These are phyloP conservation scores for Sander vitreus DNA, from an alignment of 2,113 vertebrate genomes.

Conservation along the genomic window DNA sequence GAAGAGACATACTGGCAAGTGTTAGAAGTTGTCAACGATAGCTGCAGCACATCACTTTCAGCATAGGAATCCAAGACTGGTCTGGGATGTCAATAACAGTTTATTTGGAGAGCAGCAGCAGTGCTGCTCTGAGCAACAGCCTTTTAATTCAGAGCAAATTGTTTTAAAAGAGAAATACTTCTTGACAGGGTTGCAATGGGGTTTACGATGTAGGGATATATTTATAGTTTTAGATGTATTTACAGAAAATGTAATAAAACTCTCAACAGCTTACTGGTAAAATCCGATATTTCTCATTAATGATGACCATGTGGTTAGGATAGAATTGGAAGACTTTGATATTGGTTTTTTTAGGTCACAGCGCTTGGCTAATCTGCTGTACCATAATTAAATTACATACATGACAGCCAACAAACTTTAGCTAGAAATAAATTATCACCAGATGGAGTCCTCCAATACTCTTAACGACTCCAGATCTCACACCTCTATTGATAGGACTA, in stretches of 20 bases:
- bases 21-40: background rate
- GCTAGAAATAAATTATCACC: background rate
- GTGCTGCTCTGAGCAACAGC: background rate
- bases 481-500: background rate
- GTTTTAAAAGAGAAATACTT: background rate
- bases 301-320: background rate
- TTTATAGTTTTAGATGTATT: background rate
- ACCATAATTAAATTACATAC: background rate
- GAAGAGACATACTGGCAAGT: conserved; percentile 16
- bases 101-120: conserved; percentile 1
- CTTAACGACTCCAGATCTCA: background rate
- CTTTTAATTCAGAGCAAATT: background rate
- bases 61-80: background rate
- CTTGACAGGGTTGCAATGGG: no score
- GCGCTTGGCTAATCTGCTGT: background rate
- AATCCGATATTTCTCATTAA: background rate
- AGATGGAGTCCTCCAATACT: background rate
- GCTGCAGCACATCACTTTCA: background rate
- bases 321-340: background rate
- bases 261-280: background rate
- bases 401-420: background rate
- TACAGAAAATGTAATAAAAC: background rate
- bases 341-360: background rate
- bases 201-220: background rate
- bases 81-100: background rate